Percentiles rank a stretch among this genome's conserved stretches.
These are phyloP conservation scores for Hypanus sabinus DNA, from an alignment of 2,113 vertebrate species.

Conservation along the genomic window DNA sequence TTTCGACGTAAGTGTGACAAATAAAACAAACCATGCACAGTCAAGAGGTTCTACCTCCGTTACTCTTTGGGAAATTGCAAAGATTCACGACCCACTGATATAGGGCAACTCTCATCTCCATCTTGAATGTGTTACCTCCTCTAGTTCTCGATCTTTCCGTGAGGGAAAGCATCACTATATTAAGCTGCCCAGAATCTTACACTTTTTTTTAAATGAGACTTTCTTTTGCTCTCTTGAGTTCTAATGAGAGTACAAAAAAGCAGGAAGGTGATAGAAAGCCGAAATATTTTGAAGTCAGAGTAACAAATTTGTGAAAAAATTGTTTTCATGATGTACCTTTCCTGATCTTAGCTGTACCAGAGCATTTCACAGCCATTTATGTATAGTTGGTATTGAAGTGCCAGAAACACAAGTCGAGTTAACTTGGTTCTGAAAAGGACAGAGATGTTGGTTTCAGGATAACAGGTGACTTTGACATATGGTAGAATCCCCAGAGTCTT, in stretches of 20 bases:
- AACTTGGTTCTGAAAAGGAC: background rate
- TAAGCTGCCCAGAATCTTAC: too few species aligned
- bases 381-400: background rate
- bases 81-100: too few species aligned
- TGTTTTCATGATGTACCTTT: background rate
- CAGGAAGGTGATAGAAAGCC: background rate
- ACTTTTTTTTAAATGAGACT: too few species aligned
- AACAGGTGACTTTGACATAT: background rate
- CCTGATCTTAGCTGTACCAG: background rate
- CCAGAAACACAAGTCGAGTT: background rate
- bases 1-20: too few species aligned
- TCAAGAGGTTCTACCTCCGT: too few species aligned
- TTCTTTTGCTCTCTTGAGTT: too few species aligned
- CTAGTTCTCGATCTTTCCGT: too few species aligned
- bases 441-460: background rate
- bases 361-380: background rate
- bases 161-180: too few species aligned
- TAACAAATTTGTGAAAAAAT: background rate
- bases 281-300: background rate
- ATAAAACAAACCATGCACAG: too few species aligned
- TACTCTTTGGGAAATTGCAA: too few species aligned
- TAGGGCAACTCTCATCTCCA: too few species aligned
- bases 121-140: too few species aligned
- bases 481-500: background rate
- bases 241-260: background rate